Percentiles rank a stretch among this genome's conserved stretches.
phyloP scores from a whole-genome alignment of 2,113 vertebrate species.

The Apus apus region DNA sequence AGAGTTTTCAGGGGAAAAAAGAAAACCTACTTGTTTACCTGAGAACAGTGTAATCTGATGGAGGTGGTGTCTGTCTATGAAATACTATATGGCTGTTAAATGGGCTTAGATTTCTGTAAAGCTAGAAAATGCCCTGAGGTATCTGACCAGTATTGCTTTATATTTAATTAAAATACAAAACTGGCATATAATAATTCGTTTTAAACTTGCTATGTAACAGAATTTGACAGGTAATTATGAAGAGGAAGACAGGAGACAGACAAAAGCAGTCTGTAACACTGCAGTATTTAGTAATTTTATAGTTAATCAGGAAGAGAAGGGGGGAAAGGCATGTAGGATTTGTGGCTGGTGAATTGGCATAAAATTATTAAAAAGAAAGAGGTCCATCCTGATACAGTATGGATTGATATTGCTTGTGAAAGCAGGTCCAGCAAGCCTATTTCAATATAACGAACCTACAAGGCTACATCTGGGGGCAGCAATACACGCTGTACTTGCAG shows the following conservation, averaged over 20 bases:
- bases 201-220: not conserved
- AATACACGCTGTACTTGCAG: not conserved
- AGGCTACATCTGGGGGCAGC: not conserved
- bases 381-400: not conserved
- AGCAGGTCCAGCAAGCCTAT: not conserved
- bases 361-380: not conserved
- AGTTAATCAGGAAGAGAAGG: not conserved
- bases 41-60: not conserved
- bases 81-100: not conserved
- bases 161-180: constrained; percentile 20
- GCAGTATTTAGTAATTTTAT: not conserved
- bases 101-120: not conserved
- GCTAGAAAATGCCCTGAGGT: not conserved
- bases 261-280: not conserved
- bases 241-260: not conserved
- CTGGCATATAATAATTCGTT: not conserved
- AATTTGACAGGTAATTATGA: constrained; percentile 3
- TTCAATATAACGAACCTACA: not conserved
- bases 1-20: not conserved
- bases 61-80: not conserved
- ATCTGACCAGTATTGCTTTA: not conserved
- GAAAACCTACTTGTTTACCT: not conserved
- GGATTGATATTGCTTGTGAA: not conserved
- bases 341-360: not conserved
- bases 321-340: not conserved